Conservation (phyloP, 1,140 invertebrate species). For the Pogonomyrmex barbatus region DNA sequence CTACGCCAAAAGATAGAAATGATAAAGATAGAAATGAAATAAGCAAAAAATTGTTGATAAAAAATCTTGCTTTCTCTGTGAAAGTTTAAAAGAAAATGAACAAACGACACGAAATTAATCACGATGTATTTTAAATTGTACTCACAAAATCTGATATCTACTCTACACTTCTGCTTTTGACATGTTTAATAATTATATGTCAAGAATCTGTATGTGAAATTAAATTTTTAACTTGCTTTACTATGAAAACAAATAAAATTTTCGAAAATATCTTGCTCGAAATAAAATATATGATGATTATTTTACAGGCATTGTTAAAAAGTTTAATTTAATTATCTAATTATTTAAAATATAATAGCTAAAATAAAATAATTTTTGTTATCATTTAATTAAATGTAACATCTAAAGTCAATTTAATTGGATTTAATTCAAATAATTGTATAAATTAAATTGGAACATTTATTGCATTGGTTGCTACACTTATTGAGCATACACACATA, state of each 20-base stretch:
- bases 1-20: constrained; percentile 13
- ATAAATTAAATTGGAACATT: constrained; percentile 20
- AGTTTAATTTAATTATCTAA: constrained; percentile 21
- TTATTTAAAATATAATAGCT: constrained; percentile 13
- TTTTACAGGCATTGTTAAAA: not conserved
- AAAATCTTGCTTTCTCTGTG: constrained; percentile 1
- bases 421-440: not conserved
- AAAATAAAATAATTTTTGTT: not conserved
- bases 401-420: constrained; percentile 34
- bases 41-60: not conserved
- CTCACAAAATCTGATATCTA: constrained; percentile 18
- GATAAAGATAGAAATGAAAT: not conserved
- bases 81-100: constrained; percentile 3
- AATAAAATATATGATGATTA: constrained; percentile 26
- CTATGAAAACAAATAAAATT: not conserved
- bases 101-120: constrained; percentile 1
- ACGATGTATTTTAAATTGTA: not conserved
- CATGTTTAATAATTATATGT: not conserved
- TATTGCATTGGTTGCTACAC: not conserved
- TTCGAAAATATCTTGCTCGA: not conserved
- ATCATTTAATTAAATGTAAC: constrained; percentile 20
- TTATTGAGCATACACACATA: constrained; percentile 1
- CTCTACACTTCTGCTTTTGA: not conserved
- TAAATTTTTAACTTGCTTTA: not conserved
- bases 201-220: not conserved